Evolutionary conservation across 2,888 invertebrate genomes (phyloP), one percentile per base, ranked within the genome.

Genomic region (Lypha dubia): DNA sequence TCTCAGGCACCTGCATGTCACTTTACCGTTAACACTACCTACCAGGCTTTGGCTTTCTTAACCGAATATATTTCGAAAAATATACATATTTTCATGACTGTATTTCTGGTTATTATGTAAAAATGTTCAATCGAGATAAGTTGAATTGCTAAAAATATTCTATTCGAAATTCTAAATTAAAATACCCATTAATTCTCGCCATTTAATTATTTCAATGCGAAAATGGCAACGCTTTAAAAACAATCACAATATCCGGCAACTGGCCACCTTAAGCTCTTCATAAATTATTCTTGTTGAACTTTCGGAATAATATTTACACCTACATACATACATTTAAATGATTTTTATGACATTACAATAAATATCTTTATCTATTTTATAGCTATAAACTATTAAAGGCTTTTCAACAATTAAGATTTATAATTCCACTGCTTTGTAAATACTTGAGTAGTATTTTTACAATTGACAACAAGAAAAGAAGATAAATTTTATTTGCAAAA

Each of bases 291-390:
- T 76, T 32, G 28, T 62, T 77, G n/a, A 70, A 70, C 28, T 70
- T 51, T 46, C 20, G 41, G 38, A 51, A 41, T 49, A 58, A 76
- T 77, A 49, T 60, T n/a, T n/a, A n/a, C n/a, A n/a, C n/a, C n/a
- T n/a, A n/a, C n/a, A 49, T 60, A 68, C 60, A 24, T 41, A 77
- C 76, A 67, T 17, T 28, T 4, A 76, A 65, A 44, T 35, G 1
- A 35, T 28, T 56, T 65, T 53, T 63, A 60, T 71, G 44, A 49
- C 46, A 65, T 67, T 67, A 79, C 65, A 79, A 73, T 67, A 79
- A 58, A 41, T 44, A 63, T 73, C 35, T 73, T 76, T 76, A 76
- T 76, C 70, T 76, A 63, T 63, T 49, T 71, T 41, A 75, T 70
- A 38, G 20, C 56, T n/a, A n/a, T n/a, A 79, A 79, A 73, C 56